Evolutionary conservation across 2,888 invertebrate genomes (phyloP).

Genomic region (Cheilosia variabilis): DNA sequence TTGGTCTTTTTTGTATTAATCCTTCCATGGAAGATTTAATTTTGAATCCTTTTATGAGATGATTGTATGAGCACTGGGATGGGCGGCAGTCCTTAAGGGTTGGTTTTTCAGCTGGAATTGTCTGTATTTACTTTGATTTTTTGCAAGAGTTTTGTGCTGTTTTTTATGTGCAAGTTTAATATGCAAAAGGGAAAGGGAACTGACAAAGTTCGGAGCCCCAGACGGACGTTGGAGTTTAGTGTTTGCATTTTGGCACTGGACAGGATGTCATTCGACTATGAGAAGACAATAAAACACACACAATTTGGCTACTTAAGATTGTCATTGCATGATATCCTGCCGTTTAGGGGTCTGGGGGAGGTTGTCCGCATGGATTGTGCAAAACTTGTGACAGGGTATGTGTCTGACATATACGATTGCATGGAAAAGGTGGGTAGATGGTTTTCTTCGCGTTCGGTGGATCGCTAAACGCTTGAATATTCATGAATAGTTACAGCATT

Average conservation of each 20-base stretch:
- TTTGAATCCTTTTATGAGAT: constrained; percentile 65
- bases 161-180: constrained; percentile 27
- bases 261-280: constrained; percentile 75
- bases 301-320: constrained; percentile 75
- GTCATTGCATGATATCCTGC: constrained; percentile 57
- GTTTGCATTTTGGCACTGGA: constrained; percentile 72
- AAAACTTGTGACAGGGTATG: constrained; percentile 3
- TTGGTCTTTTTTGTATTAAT: constrained; percentile 40
- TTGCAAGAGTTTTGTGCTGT: constrained; percentile 2
- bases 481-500: too few relatives aligned
- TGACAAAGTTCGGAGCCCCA: constrained; percentile 47
- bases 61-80: constrained; percentile 62
- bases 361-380: constrained; percentile 31
- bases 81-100: constrained; percentile 42
- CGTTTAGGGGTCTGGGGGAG: constrained; percentile 26
- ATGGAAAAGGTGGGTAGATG: too few relatives aligned
- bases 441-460: too few relatives aligned
- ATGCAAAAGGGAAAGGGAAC: constrained; percentile 47
- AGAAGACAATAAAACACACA: constrained; percentile 73
- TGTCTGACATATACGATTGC: too few relatives aligned
- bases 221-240: constrained; percentile 74
- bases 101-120: constrained; percentile 63
- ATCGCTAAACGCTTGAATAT: too few relatives aligned
- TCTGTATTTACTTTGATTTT: constrained; percentile 63
- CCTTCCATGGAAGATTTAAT: constrained; percentile 67